Evolutionary conservation across 1,140 invertebrate species (phyloP).

Genomic region (Rhysida immarginata): DNA sequence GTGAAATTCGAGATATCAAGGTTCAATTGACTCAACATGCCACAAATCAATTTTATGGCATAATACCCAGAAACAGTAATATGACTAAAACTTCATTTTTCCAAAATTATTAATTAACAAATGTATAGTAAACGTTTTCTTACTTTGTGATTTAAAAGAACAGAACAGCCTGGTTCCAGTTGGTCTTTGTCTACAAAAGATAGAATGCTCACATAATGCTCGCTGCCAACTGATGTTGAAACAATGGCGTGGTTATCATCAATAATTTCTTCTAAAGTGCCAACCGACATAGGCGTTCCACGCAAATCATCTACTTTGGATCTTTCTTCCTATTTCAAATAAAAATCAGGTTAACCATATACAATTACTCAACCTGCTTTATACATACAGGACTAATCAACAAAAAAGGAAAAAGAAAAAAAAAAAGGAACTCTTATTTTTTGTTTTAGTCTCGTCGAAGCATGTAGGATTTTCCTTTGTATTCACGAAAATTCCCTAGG

Average conservation of each 20-base stretch:
- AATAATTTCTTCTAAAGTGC: constrained; percentile 98
- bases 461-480: no score
- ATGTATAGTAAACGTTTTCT: no score
- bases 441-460: no score
- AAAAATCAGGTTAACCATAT: not conserved
- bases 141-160: constrained; percentile 96
- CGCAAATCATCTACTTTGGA: constrained; percentile 93
- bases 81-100: no score
- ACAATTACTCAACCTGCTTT: not conserved
- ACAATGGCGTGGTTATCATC: constrained; percentile 99
- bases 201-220: constrained; percentile 98
- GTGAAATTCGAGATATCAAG: no score
- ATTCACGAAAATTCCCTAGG: no score
- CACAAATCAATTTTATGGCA: no score
- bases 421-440: no score
- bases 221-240: constrained; percentile 96
- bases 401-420: no score
- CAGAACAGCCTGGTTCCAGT: constrained; percentile 95
- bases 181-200: constrained; percentile 99
- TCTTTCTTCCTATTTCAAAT: constrained; percentile 75
- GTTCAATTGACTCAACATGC: no score
- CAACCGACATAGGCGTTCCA: constrained; percentile 98
- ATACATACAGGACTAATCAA: not conserved
- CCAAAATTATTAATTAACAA: no score
- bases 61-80: no score